phyloP scores from a whole-genome alignment of 2,113 vertebrate genomes.

The Thalassoma bifasciatum region DNA sequence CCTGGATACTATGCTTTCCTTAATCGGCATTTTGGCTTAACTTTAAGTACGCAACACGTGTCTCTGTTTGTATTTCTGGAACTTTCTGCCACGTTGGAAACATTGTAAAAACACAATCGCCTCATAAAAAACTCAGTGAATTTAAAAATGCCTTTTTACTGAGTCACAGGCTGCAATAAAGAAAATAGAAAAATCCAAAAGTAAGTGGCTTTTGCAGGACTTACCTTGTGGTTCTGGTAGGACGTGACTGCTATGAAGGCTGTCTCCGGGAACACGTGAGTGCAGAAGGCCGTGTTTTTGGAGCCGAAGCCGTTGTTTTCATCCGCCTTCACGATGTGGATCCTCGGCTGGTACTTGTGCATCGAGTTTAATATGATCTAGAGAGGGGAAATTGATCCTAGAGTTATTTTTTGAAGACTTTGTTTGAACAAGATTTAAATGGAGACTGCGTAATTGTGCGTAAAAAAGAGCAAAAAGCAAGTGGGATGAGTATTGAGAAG shows the following conservation, averaged over 20 bases:
- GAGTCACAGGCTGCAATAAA: background rate
- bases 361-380: conserved; percentile 99
- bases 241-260: conserved; percentile 98
- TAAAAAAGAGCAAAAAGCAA: background rate
- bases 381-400: background rate
- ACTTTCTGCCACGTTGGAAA: conserved; percentile 9
- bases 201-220: background rate
- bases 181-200: background rate
- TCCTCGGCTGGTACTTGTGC: conserved; percentile 98
- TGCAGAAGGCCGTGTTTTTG: conserved; percentile 98
- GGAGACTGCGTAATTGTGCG: background rate
- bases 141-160: background rate
- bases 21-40: background rate
- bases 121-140: conserved; percentile 11
- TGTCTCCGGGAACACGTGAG: conserved; percentile 96
- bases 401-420: background rate
- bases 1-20: too few relatives aligned
- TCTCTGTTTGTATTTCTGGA: background rate
- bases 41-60: background rate
- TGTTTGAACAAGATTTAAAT: background rate
- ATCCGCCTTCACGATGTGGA: conserved; percentile 98
- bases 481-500: too few relatives aligned
- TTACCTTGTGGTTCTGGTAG: conserved; percentile 98
- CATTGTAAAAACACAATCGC: conserved; percentile 4
- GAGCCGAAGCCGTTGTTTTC: conserved; percentile 99